Evolutionary conservation across 2,888 invertebrate genomes (phyloP).

Genomic region (Chalcosyrphus nemorum): DNA sequence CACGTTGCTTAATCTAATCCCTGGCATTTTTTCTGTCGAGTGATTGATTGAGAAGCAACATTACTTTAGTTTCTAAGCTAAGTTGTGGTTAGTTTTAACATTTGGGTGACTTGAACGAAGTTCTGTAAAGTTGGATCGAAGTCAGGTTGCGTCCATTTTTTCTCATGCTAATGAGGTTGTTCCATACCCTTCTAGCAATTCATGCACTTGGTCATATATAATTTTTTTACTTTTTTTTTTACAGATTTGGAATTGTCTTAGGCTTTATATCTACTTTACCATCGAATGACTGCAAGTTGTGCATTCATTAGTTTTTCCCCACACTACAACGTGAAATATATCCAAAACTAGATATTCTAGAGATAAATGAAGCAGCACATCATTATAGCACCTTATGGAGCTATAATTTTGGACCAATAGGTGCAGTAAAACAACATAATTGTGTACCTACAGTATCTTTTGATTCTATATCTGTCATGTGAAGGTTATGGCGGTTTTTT

Average conservation of each 20-base stretch:
- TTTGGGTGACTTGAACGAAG: not conserved
- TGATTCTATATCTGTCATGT: constrained; percentile 36
- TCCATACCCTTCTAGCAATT: no score
- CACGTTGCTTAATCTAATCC: constrained; percentile 69
- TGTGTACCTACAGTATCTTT: constrained; percentile 61
- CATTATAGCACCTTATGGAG: not conserved
- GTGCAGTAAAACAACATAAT: not conserved
- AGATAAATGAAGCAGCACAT: not conserved
- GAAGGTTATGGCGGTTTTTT: constrained; percentile 63
- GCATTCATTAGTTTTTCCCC: not conserved
- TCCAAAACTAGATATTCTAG: not conserved
- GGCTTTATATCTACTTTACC: no score
- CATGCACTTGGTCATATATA: no score
- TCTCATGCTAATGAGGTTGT: not conserved
- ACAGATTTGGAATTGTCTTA: no score
- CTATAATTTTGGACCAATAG: not conserved
- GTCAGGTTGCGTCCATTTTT: constrained; percentile 18
- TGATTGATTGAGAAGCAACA: constrained; percentile 37
- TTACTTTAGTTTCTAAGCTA: not conserved
- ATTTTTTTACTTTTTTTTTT: no score
- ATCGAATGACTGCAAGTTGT: no score
- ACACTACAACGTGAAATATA: not conserved
- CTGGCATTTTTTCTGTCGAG: constrained; percentile 50
- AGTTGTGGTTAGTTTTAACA: not conserved
- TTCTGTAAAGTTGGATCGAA: not conserved